Percentiles rank a stretch among this genome's conserved stretches.
phyloP scores from a whole-genome alignment of 2,888 invertebrate species.

The Coronaproctus castanopsis region DNA sequence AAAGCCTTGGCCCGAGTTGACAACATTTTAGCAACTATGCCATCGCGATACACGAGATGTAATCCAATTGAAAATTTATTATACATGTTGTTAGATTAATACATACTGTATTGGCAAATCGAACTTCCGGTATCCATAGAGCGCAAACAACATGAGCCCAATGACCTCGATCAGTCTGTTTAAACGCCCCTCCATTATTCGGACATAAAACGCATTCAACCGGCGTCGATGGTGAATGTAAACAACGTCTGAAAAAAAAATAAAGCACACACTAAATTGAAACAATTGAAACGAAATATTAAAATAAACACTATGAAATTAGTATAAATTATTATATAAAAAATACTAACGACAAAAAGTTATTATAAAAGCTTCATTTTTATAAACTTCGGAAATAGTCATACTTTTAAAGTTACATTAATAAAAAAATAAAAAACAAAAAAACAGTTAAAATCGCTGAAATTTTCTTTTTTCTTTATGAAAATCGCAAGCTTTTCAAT shows the following conservation, averaged over 20 bases:
- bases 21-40: no score
- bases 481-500: no score
- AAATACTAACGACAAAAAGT: conserved; percentile 2
- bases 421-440: no score
- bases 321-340: neutral
- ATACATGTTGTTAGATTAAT: no score
- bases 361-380: neutral
- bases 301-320: neutral
- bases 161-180: conserved; percentile 82
- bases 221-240: conserved; percentile 86
- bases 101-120: conserved; percentile 84
- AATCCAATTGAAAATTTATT: no score
- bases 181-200: conserved; percentile 94
- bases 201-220: conserved; percentile 97
- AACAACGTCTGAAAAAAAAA: conserved; percentile 54
- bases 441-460: no score
- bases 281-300: no score
- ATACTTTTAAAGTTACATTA: no score
- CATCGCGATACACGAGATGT: no score
- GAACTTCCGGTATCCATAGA: conserved; percentile 94
- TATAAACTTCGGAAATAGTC: neutral
- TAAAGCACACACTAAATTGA: no score
- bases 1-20: no score
- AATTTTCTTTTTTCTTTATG: no score
- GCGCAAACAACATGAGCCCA: conserved; percentile 99